Evolutionary conservation across 1,140 invertebrate species (phyloP), one percentile per base, ranked within the genome.

Genomic region (Drosophila nigrodunni): DNA sequence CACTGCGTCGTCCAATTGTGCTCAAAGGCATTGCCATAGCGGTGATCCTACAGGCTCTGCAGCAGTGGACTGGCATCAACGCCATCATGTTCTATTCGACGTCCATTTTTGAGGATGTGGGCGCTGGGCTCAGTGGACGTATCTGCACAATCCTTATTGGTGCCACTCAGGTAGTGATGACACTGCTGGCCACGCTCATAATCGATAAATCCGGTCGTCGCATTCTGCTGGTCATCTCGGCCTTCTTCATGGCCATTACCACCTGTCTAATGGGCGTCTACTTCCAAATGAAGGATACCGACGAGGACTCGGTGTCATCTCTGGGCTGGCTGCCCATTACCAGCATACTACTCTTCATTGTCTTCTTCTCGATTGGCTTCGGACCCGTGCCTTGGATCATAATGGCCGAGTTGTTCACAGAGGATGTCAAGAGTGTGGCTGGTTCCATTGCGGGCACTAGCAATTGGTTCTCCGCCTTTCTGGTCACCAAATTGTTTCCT

Each of bases 371-470:
- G 0, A 88, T 97, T 3, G 97, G 97, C 15, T 96, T 96, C 76
- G 97, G 97, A 0, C 96, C 96, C 0, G 94, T 97, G 46, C 96
- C 96, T 0, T 97, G 96, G 94, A 93, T 97, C 76, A 94, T 97
- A 71, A 94, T 96, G 72, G 95, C 95, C 1, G 96, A 97, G 92
- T 90, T 97, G 74, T 96, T 96, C 93, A 93, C 96, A 60, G 93
- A 96, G 78, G 94, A 96, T 57, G 94, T 97, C 11, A 96, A 97
- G 65, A 96, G 96, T 74, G 94, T 96, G 37, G 96, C 96, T 30
- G 93, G 94, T 79, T 94, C 96, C 0, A 94, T 97, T 79, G 95
- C 96, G 3, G 95, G 95, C 44, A 94, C 95, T 9, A 95, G 96
- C 75, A 98, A 97, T 82, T 96, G 97, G 94, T 80, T 96, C 3